phyloP scores from a whole-genome alignment of 2,797 vertebrate genomes.

The Fratercula arctica region DNA sequence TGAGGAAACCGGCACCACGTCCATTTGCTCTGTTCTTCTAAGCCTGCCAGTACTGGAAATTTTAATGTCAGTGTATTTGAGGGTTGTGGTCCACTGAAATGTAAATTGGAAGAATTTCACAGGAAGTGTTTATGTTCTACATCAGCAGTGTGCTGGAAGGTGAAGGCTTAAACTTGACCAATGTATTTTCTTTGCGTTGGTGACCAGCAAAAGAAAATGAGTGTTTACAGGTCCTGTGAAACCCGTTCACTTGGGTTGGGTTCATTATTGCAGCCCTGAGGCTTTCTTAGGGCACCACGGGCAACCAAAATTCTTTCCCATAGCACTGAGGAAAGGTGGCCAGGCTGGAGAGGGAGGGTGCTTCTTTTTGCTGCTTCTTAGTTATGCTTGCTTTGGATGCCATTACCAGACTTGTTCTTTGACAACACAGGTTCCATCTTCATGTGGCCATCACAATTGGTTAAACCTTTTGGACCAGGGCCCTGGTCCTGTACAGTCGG shows the following conservation, averaged over 20 bases:
- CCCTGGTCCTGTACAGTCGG: neutral
- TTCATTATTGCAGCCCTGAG: neutral
- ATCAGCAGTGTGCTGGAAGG: neutral
- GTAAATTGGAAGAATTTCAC: neutral
- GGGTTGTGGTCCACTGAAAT: neutral
- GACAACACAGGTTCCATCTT: neutral
- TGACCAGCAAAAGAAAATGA: neutral
- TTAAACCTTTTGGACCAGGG: neutral
- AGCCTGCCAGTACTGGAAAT: neutral
- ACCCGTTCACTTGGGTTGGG: neutral
- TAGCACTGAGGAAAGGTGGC: neutral
- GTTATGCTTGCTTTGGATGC: neutral
- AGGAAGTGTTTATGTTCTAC: neutral
- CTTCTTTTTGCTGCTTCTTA: neutral
- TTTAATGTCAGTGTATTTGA: neutral
- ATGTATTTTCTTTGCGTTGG: neutral
- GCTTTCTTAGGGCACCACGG: neutral
- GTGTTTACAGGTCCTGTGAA: neutral
- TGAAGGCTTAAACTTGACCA: conserved; percentile 25
- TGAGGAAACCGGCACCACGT: neutral
- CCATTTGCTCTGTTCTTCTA: neutral
- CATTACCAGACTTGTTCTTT: neutral
- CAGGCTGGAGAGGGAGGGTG: neutral
- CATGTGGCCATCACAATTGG: neutral
- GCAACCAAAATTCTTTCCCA: neutral